Percentiles rank a stretch among this genome's conserved stretches.
Conservation (phyloP, 2,888 invertebrate species). For the Dynastes hyllus region DNA sequence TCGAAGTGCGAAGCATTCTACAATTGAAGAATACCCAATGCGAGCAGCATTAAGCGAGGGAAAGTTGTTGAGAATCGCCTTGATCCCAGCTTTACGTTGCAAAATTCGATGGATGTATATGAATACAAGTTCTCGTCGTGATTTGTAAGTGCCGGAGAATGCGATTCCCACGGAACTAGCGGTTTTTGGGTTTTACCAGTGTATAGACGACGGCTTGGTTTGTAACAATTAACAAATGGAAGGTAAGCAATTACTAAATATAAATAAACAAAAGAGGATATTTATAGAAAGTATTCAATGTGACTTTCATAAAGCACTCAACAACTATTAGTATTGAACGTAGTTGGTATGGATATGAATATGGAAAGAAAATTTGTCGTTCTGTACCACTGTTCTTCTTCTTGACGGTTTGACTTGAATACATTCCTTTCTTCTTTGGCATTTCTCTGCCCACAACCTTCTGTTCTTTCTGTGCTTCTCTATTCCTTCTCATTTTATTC, state of each 20-base stretch:
- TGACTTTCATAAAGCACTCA: too few relatives aligned
- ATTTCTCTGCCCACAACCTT: too few relatives aligned
- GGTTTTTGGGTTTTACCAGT: neutral
- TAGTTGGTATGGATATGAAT: too few relatives aligned
- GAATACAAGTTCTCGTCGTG: neutral
- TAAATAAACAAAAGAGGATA: neutral
- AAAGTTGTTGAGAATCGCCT: constrained; percentile 28
- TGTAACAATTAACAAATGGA: constrained; percentile 7
- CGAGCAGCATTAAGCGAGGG: constrained; percentile 7
- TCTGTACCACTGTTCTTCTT: too few relatives aligned
- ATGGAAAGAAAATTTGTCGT: too few relatives aligned
- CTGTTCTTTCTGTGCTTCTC: too few relatives aligned
- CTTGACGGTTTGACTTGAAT: too few relatives aligned
- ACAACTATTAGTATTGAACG: too few relatives aligned
- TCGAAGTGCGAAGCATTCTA: constrained; percentile 1
- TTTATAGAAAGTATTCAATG: neutral
- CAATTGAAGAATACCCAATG: constrained; percentile 28
- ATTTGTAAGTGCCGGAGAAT: neutral
- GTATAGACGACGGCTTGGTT: neutral
- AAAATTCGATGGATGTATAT: constrained; percentile 6
- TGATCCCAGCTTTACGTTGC: constrained; percentile 12
- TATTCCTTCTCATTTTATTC: too few relatives aligned
- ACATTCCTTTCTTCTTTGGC: too few relatives aligned
- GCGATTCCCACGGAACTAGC: constrained; percentile 35
- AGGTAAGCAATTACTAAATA: neutral